These are phyloP conservation scores for Leucophenga montana DNA, from an alignment of 2,888 invertebrate species.

Conservation along the genomic window DNA sequence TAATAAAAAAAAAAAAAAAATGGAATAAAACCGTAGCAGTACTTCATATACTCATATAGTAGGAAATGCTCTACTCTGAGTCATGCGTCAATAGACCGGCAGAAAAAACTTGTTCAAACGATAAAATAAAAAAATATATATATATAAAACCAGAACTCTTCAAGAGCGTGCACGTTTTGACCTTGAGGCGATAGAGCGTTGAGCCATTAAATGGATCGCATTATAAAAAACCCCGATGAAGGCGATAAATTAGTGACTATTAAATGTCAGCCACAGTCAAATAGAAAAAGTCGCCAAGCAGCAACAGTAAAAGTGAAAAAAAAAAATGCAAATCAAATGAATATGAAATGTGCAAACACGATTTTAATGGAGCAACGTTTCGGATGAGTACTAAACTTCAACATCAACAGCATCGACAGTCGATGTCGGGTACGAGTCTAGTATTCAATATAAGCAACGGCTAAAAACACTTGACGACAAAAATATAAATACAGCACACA, in stretches of 20 bases:
- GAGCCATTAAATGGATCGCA: background rate
- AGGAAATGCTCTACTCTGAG: too few relatives aligned
- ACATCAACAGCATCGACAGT: background rate
- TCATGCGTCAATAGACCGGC: too few relatives aligned
- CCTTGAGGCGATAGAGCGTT: background rate
- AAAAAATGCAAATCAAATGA: constrained; percentile 10
- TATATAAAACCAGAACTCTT: too few relatives aligned
- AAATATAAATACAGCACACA: too few relatives aligned
- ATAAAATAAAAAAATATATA: too few relatives aligned
- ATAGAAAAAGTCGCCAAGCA: constrained; percentile 4
- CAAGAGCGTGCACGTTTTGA: background rate
- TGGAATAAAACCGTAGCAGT: too few relatives aligned
- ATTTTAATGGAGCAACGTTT: constrained; percentile 15
- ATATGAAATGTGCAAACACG: constrained; percentile 16
- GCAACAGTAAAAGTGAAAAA: background rate
- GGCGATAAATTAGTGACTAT: constrained; percentile 10
- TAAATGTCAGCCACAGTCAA: constrained; percentile 12
- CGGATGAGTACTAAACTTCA: background rate
- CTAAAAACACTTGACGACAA: background rate
- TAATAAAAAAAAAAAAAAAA: too few relatives aligned
- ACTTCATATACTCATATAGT: too few relatives aligned
- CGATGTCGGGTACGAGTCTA: too few relatives aligned
- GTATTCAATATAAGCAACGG: background rate
- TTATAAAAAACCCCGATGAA: background rate
- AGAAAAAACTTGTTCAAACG: too few relatives aligned